Conservation (phyloP, 2,797 vertebrate species). For the Anableps anableps region DNA sequence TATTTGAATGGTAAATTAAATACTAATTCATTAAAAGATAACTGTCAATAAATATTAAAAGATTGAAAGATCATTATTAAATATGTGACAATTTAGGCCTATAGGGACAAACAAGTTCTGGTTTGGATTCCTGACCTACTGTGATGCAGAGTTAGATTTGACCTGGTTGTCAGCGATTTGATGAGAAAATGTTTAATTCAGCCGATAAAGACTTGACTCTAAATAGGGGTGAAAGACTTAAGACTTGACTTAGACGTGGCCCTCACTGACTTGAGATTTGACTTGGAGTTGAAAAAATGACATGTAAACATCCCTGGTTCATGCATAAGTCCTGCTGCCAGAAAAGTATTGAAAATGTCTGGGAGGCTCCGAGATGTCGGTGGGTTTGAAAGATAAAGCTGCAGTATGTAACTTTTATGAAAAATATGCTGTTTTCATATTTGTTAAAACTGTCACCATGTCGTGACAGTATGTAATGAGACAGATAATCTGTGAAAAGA, state of each 20-base stretch:
- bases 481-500: too few species aligned
- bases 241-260: not conserved
- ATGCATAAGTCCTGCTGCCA: too few species aligned
- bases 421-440: too few species aligned
- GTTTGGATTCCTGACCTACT: not conserved
- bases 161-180: not conserved
- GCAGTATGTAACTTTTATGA: too few species aligned
- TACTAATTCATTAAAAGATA: not conserved
- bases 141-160: not conserved
- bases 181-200: not conserved
- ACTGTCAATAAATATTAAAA: not conserved
- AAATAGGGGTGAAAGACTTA: too few species aligned
- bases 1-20: not conserved
- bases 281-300: not conserved
- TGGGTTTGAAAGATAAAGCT: too few species aligned
- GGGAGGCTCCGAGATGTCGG: not conserved
- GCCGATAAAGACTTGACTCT: not conserved
- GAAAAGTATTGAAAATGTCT: not conserved
- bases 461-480: too few species aligned
- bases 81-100: not conserved
- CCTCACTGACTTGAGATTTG: not conserved
- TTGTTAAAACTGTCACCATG: too few species aligned
- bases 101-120: not conserved
- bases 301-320: not conserved
- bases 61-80: not conserved